Base-by-base conservation (phyloP, 2,113 vertebrate genomes). In the Rhineura floridana region DNA sequence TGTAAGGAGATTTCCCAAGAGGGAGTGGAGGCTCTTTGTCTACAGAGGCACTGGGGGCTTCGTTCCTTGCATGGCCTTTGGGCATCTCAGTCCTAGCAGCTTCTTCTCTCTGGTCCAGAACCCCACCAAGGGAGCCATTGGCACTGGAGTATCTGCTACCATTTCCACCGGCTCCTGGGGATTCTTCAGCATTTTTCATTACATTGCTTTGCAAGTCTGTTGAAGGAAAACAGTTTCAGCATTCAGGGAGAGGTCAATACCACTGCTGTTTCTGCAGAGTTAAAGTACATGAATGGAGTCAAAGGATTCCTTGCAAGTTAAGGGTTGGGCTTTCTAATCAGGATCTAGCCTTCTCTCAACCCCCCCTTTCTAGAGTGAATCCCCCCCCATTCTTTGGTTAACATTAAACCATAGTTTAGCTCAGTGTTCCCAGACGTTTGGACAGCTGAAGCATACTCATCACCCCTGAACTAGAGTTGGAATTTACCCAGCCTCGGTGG, bases 121-220 rank as follows among this genome's bases (percentile, higher is more conserved):
- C 30, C 28, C 80, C 89, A 85, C 65, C 73, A 52, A 85, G 65
- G 33, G 79, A 25, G 0, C 0, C 9, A 1, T 42, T 0, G 21
- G 84, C 75, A 23, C 42, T 50, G 36, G 1, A 72, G 42, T 11
- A 84, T 65, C 62, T 91, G 91, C 48, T 88, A 78, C 59, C 84
- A 2, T 89, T 92, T 67, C 39, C 79, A 9, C 4, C 91, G 21
- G 42, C 72, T 0, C 1, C 4, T 62, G 89, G 28, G 55, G 95
- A 81, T 62, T 88, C 94, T 90, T 81, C 55, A 10, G 85, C 90
- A 0, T 7, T 90, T 88, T 79, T 92, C 83, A 93, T 94, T 55
- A 96, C 33, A 17, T 82, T 90, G 93, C 96, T 89, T 93, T 97
- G 96, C 48, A 97, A 90, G 88, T 94, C 97, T 97, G 92, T 85